Percentiles rank a stretch among this genome's conserved stretches.
Conservation (phyloP, 2,113 vertebrate species). For the Pangasianodon gigas region DNA sequence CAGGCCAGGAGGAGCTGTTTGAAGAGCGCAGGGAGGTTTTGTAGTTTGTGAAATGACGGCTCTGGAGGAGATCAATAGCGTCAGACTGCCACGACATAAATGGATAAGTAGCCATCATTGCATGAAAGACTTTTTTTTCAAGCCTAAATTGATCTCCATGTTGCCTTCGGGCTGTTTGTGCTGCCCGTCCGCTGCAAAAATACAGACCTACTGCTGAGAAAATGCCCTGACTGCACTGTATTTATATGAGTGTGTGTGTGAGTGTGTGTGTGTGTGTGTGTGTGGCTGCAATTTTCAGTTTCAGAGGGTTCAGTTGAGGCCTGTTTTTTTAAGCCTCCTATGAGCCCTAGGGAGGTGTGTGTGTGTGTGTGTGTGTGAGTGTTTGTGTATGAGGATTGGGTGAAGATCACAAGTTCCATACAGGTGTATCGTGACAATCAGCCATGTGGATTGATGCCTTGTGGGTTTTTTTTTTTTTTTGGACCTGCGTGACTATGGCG, state of each 20-base stretch:
- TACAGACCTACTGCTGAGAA: conserved; percentile 39
- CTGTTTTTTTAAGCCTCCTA: conserved; percentile 34
- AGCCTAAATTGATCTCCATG: conserved; percentile 87
- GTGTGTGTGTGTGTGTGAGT: conserved; percentile 19
- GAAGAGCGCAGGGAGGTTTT: conserved; percentile 28
- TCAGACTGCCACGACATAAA: conserved; percentile 88
- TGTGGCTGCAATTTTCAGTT: conserved; percentile 28
- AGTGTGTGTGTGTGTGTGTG: not conserved
- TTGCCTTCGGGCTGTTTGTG: conserved; percentile 42
- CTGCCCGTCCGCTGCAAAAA: conserved; percentile 18
- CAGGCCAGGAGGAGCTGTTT: conserved; percentile 37
- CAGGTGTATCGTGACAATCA: conserved; percentile 78
- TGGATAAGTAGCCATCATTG: conserved; percentile 91
- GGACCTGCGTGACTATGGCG: conserved; percentile 60
- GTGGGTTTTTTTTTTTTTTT: conserved; percentile 62
- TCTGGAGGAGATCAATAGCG: conserved; percentile 45
- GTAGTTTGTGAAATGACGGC: conserved; percentile 33
- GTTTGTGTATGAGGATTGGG: conserved; percentile 56
- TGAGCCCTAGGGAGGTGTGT: conserved; percentile 27
- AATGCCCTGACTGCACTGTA: conserved; percentile 58
- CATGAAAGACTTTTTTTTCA: conserved; percentile 80
- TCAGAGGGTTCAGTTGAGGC: conserved; percentile 36
- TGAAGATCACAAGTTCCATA: conserved; percentile 69
- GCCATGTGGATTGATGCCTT: conserved; percentile 63
- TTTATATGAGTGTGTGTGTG: conserved; percentile 8